These are phyloP conservation scores for Phalacrocorax aristotelis DNA, from an alignment of 2,113 vertebrate genomes.

Conservation along the genomic window DNA sequence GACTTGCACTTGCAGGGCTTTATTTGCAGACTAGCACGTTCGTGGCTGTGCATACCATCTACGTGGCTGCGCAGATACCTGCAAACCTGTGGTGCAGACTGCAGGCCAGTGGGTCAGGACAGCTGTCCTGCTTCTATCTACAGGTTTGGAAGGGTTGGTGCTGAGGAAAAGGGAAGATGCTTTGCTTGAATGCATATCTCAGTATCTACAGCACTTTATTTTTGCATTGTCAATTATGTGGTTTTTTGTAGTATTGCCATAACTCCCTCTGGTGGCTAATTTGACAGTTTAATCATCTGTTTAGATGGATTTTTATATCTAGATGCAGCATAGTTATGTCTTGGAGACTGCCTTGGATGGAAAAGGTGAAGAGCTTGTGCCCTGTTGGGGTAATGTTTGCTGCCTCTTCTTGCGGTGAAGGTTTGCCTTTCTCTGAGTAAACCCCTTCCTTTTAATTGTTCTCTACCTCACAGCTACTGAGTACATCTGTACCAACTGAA, in stretches of 20 bases:
- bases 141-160: not conserved
- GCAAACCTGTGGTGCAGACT: not conserved
- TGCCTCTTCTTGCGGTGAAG: not conserved
- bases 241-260: not conserved
- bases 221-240: not conserved
- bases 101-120: not conserved
- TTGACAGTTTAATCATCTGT: not conserved
- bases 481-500: not conserved
- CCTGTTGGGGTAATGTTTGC: not conserved
- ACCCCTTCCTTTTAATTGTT: not conserved
- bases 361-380: not conserved
- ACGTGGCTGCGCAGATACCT: not conserved
- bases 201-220: not conserved
- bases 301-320: not conserved
- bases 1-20: not conserved
- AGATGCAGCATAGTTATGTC: not conserved
- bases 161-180: not conserved
- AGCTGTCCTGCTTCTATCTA: not conserved
- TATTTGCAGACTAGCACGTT: not conserved
- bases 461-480: not conserved
- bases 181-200: not conserved
- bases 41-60: accelerated
- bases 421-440: not conserved
- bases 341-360: not conserved
- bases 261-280: constrained; percentile 49